Conservation (phyloP, 2,113 vertebrate species). For the Potamarius usumacintae region DNA sequence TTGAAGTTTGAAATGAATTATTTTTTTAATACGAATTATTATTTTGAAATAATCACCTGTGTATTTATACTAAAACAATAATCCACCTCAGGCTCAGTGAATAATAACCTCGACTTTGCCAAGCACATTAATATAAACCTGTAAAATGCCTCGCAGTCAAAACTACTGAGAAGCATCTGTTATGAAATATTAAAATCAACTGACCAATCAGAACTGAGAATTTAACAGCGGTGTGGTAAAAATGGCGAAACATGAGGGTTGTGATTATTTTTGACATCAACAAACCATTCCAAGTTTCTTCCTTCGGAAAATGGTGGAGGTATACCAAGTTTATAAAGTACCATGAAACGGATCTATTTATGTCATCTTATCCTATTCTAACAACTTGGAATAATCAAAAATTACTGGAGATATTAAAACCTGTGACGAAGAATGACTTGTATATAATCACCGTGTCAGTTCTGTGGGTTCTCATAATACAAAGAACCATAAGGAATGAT, state of each 20-base stretch:
- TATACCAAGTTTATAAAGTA: neutral
- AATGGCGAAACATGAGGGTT: neutral
- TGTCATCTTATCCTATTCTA: neutral
- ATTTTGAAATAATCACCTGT: no score
- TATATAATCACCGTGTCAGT: neutral
- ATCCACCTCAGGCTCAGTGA: no score
- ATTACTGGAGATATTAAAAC: neutral
- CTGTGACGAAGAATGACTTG: neutral
- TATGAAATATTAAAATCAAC: neutral
- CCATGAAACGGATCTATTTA: neutral
- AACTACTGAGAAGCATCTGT: neutral
- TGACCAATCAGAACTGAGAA: neutral
- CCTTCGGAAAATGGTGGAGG: neutral
- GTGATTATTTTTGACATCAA: neutral
- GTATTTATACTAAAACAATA: no score
- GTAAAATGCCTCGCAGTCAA: neutral
- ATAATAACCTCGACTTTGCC: no score
- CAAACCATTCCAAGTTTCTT: neutral
- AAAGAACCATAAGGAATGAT: neutral
- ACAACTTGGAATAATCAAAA: neutral
- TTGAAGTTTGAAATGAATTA: no score
- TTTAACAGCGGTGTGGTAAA: neutral
- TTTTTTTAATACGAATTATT: no score
- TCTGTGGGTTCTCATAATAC: neutral
- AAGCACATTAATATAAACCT: neutral